Conservation (phyloP, 1,140 invertebrate species). For the Aphis craccivora region DNA sequence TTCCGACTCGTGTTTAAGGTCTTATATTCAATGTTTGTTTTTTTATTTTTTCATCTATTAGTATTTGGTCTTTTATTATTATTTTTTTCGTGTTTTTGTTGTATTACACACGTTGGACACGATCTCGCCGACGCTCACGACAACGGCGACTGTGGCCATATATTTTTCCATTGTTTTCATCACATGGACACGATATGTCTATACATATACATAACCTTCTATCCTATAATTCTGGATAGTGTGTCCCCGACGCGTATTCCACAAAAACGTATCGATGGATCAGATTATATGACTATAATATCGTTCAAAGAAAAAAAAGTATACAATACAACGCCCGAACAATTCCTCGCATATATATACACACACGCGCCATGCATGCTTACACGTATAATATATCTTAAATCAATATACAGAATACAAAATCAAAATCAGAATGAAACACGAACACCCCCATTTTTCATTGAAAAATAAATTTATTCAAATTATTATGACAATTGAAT, state of each 20-base stretch:
- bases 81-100: not conserved
- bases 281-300: not conserved
- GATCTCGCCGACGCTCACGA: not conserved
- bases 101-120: not conserved
- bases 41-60: not conserved
- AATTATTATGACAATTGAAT: no score
- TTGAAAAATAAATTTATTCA: no score
- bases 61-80: conserved; percentile 12
- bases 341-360: not conserved
- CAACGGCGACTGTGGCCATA: not conserved
- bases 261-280: not conserved
- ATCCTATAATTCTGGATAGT: not conserved
- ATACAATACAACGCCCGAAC: not conserved
- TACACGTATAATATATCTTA: no score
- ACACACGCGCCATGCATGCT: no score
- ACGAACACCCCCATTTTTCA: no score
- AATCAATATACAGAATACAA: no score
- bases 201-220: no score
- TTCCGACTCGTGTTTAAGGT: not conserved
- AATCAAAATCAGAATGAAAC: no score
- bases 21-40: not conserved
- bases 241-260: not conserved
- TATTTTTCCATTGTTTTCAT: not conserved
- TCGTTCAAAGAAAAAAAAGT: not conserved
- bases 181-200: not conserved